These are phyloP conservation scores for Argentina silus DNA, from an alignment of 2,797 vertebrate genomes.

Conservation along the genomic window DNA sequence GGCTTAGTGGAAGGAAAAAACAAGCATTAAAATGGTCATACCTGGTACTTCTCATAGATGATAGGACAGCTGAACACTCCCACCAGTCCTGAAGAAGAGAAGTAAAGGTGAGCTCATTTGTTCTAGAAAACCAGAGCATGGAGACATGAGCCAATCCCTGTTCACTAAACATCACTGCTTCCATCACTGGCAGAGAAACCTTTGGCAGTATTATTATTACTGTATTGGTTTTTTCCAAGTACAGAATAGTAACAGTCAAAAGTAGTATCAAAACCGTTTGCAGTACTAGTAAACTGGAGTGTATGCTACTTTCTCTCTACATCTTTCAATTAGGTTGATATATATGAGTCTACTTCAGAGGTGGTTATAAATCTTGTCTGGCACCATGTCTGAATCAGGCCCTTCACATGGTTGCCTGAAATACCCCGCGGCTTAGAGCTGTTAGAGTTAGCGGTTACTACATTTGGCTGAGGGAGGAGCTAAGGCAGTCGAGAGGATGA, in stretches of 20 bases:
- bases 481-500: neutral
- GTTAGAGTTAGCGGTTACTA: neutral
- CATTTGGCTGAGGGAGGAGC: neutral
- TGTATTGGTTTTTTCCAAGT: no score
- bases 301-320: neutral
- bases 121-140: neutral
- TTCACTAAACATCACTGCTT: no score
- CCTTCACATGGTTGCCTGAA: neutral
- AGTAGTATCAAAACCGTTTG: no score
- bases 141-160: neutral
- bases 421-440: neutral
- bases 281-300: neutral
- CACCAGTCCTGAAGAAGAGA: constrained; percentile 82
- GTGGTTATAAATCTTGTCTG: neutral
- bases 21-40: constrained; percentile 51
- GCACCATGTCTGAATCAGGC: neutral
- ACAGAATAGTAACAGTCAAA: no score
- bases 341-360: neutral
- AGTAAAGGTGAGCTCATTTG: constrained; percentile 1
- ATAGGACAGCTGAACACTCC: constrained; percentile 91
- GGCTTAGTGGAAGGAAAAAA: no score
- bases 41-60: constrained; percentile 97
- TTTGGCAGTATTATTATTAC: no score
- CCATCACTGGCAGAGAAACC: no score
- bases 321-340: no score